Conservation (phyloP, 2,888 invertebrate species). For the Tachina fera region DNA sequence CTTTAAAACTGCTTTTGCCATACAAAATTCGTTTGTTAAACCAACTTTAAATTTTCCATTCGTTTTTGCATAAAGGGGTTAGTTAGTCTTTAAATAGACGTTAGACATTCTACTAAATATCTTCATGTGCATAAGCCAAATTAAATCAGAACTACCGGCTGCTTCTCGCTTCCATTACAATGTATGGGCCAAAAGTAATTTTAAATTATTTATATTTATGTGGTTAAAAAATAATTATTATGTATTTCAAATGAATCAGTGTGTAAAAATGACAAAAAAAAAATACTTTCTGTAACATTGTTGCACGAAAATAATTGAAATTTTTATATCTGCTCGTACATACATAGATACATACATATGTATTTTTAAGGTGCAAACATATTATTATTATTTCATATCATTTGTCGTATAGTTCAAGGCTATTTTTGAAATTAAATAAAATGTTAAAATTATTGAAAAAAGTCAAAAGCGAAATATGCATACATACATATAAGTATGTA, state of each 20-base stretch:
- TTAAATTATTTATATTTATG: not conserved
- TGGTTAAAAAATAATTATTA: not conserved
- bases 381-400: conserved; percentile 30
- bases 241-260: conserved; percentile 19
- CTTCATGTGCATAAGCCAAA: not conserved
- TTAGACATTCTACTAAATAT: not conserved
- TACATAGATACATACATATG: no score
- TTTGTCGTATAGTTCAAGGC: conserved; percentile 41
- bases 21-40: no score
- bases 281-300: conserved; percentile 9
- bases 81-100: no score
- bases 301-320: conserved; percentile 41
- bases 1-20: no score
- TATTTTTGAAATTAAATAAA: not conserved
- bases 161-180: not conserved
- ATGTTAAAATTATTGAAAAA: not conserved
- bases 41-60: no score
- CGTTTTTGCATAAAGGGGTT: no score
- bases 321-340: conserved; percentile 20
- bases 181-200: not conserved
- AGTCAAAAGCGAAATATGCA: not conserved
- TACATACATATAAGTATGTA: no score
- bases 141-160: conserved; percentile 1
- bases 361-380: not conserved
- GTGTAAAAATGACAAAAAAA: conserved; percentile 1